Evolutionary conservation across 2,888 invertebrate species (phyloP), one percentile per base, ranked within the genome.

Genomic region (Catonia carolina): DNA sequence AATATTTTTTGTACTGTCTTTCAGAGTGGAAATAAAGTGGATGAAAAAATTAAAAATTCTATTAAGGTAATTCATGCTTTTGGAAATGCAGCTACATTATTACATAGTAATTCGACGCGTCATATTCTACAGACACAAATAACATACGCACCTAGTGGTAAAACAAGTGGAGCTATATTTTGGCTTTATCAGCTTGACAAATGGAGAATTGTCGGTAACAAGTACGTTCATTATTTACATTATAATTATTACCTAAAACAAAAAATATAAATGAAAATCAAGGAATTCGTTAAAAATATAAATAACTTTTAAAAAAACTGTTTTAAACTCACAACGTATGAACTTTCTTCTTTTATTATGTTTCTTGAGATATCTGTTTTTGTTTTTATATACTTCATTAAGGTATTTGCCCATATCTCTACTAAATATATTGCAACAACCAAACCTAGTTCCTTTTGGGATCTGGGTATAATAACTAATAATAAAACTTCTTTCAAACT

Each of bases 101-200:
- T 88, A 51, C 93, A 94, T 72, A 77, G 82, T 18, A 84, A 91
- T 71, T 91, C 94, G 1, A 94, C 94, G 1, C 81, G 95, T 67
- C 89, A 86, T 65, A 80, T 88, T 27, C 73, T 89, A 60, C 86
- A 87, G 71, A 78, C 87, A 10, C 89, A 90, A 72, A 78, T 93
- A 59, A 89, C 90, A 7, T 95, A 86, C 71, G 82, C 84, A 7
- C 80, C 82, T n/a, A 86, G 87, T 7, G 93, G 93, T 41, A 94
- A 92, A 75, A 78, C 92, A 58, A 89, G 89, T 55, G 94, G 93
- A 5, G 93, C 89, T 2, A 84, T 89, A 67, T 89, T 92, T 69
- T 88, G 86, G 76, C 77, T 91, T 53, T 87, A 88, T 69, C 86
- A 91, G 70, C 73, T 95, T 62, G 95, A 96, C 70, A 94, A 94